Evolutionary conservation across 2,888 invertebrate genomes (phyloP).

Genomic region (Toxonevra muliebris): DNA sequence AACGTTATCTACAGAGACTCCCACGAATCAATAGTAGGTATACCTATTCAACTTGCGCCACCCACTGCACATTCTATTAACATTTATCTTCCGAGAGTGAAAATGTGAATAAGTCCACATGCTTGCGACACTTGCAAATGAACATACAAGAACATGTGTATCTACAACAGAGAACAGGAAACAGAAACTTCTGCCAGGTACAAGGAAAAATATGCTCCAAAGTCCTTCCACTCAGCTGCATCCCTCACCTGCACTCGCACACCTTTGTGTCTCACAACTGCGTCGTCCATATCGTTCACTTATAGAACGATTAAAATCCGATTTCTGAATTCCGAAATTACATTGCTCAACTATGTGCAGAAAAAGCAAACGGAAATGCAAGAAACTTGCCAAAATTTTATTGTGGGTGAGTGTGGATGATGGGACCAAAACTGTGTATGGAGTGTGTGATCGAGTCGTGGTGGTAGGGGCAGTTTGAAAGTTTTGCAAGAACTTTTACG

Average conservation of each 20-base stretch:
- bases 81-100: no score
- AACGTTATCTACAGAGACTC: no score
- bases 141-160: conserved; percentile 10
- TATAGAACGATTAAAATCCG: conserved; percentile 41
- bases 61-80: no score
- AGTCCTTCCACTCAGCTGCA: neutral
- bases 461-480: neutral
- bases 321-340: conserved; percentile 40
- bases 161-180: neutral
- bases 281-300: conserved; percentile 24
- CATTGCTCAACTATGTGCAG: conserved; percentile 24
- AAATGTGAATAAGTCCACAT: neutral
- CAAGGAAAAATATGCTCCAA: neutral
- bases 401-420: neutral
- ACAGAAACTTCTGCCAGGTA: conserved; percentile 17
- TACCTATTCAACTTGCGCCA: no score
- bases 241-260: neutral
- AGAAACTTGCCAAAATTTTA: conserved; percentile 25
- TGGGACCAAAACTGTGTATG: neutral
- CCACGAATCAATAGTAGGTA: no score
- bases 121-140: neutral
- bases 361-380: conserved; percentile 21
- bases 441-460: no score
- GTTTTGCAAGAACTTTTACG: conserved; percentile 3
- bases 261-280: conserved; percentile 9